Conservation (phyloP, 2,888 invertebrate species). For the Clusia tigrina region DNA sequence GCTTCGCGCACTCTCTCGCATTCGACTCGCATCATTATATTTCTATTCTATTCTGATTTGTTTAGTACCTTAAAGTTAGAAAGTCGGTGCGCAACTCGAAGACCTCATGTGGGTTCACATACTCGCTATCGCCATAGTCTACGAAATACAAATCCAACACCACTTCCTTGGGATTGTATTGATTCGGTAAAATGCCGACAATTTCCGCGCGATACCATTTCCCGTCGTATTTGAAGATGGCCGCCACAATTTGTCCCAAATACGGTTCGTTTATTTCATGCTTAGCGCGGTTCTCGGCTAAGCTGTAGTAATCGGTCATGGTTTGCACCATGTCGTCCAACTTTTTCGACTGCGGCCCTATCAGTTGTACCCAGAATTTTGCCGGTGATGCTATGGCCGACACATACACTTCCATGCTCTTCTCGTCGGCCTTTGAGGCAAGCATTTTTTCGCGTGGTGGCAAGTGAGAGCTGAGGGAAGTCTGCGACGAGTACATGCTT, state of each 20-base stretch:
- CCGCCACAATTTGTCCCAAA: conserved; percentile 84
- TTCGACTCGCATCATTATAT: no score
- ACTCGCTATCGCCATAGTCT: conserved; percentile 87
- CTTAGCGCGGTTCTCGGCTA: conserved; percentile 70
- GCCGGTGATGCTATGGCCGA: conserved; percentile 83
- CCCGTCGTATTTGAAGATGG: conserved; percentile 80
- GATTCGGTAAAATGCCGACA: conserved; percentile 70
- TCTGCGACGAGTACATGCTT: conserved; percentile 62
- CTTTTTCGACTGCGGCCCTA: conserved; percentile 76
- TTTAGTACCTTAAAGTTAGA: conserved; percentile 59
- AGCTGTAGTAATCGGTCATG: conserved; percentile 84
- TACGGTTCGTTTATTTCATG: conserved; percentile 70
- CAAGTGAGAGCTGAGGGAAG: conserved; percentile 56
- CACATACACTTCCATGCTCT: conserved; percentile 83
- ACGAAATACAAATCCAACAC: conserved; percentile 80
- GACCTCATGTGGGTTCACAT: conserved; percentile 72
- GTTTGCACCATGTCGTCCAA: conserved; percentile 80
- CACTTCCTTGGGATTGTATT: conserved; percentile 70
- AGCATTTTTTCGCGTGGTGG: conserved; percentile 59
- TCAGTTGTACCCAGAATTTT: conserved; percentile 87
- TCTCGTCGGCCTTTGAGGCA: conserved; percentile 63
- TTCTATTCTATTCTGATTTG: neutral
- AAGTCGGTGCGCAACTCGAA: conserved; percentile 78
- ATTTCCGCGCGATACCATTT: conserved; percentile 78
- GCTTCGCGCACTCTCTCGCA: no score